A percentile compares a stretch with the other conserved stretches of the same genome.
Evolutionary conservation across 2,113 vertebrate species (phyloP).

Genomic region (Cynocephalus volans): DNA sequence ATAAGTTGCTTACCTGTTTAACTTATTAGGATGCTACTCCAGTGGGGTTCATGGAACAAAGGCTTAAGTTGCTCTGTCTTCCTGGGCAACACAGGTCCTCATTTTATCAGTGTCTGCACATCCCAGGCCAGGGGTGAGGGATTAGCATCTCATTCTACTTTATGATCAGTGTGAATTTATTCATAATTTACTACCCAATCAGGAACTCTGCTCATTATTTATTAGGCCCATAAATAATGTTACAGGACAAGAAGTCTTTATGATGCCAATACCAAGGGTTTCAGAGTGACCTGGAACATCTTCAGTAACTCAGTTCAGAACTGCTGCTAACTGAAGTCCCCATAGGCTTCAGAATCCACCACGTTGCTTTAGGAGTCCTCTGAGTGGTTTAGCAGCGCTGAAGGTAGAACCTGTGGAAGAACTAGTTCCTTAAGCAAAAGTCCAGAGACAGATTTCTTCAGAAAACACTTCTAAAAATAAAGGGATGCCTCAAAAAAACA

Average conservation of each 20-base stretch:
- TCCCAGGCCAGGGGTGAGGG: neutral
- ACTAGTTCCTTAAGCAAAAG: neutral
- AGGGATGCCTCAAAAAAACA: neutral
- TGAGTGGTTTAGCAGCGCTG: neutral
- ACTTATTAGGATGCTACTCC: neutral
- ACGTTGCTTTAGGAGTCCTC: neutral
- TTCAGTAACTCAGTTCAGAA: no score
- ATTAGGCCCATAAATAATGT: neutral
- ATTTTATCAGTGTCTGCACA: neutral
- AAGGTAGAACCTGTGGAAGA: neutral
- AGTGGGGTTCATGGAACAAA: neutral
- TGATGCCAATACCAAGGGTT: neutral
- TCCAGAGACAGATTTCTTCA: neutral
- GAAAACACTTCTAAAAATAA: neutral
- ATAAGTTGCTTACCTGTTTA: neutral
- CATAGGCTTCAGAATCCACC: neutral
- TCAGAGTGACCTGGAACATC: neutral
- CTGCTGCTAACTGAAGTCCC: neutral
- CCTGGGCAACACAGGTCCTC: neutral
- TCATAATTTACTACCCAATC: neutral
- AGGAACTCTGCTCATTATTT: neutral
- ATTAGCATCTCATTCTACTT: neutral
- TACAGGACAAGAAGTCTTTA: neutral
- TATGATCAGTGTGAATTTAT: neutral
- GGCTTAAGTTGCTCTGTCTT: neutral